Conservation (phyloP, 2,113 vertebrate species). For the Cisticola juncidis region DNA sequence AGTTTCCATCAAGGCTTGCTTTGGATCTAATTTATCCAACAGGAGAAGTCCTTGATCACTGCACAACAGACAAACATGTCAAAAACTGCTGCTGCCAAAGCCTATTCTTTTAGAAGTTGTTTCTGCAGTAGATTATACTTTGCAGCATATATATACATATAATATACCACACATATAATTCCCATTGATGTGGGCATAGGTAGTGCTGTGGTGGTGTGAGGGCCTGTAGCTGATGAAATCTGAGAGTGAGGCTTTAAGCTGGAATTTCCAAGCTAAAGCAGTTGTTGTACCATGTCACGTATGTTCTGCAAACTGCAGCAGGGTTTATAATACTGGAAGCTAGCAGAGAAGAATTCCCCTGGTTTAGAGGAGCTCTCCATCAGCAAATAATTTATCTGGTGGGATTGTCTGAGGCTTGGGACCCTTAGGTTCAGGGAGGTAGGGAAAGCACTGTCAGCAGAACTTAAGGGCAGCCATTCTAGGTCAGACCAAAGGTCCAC, state of each 20-base stretch:
- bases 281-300: fast-evolving
- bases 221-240: fast-evolving
- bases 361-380: background rate
- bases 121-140: background rate
- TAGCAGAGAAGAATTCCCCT: background rate
- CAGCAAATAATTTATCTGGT: background rate
- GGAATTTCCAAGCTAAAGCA: background rate
- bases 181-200: fast-evolving
- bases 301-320: background rate
- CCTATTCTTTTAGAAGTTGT: background rate
- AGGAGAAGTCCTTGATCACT: background rate
- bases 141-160: background rate
- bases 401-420: background rate
- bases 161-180: background rate
- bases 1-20: background rate
- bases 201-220: background rate
- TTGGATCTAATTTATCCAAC: background rate
- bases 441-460: background rate
- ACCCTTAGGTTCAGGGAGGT: background rate
- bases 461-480: background rate
- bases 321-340: background rate
- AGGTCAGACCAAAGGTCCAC: background rate
- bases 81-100: background rate
- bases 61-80: background rate
- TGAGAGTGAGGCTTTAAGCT: background rate